Base-by-base conservation (phyloP, 2,888 invertebrate genomes). In the Rapana venosa region DNA sequence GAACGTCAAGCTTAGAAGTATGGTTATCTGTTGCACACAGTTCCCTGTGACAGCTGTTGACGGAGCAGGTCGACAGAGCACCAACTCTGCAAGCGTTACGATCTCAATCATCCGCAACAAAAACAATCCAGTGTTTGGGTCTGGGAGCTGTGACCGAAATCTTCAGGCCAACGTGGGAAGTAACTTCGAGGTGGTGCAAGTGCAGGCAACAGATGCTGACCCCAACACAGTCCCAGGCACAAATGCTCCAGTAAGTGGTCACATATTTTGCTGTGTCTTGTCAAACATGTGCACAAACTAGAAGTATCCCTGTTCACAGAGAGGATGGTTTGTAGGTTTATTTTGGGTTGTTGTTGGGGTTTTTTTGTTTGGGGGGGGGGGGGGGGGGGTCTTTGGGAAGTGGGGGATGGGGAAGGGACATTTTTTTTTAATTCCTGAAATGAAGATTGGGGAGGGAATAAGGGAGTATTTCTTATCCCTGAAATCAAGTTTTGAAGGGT, bases 21-120 rank as follows among this genome's bases (percentile, higher is more conserved):
- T 61, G 22, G 61, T 61, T 4, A 13, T 61, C 26, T n/a, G 56
- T 36, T 81, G 47, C 47, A 47, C 47, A 77, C 85, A 91, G 91
- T 74, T 91, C 32, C 30, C 83, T 20, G 87, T 91, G 26, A 79
- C 26, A 11, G 91, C 91, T 5, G 77, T 0, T 20, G 91, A 91
- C 85, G 91, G 91, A 15, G 90, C 81, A 30, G 81, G 84, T 32
- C 89, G 70, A 20, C 15, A 35, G 13, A 90, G 86, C 74, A 87
- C 87, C n/a, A 88, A 88, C 87, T 90, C 90, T 32, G 85, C 90
- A 22, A 88, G 87, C 36, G 92, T 91, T 11, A 32, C 87, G 1
- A 91, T 93, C 30, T 89, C 87, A 30, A 91, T 93, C 56, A 90
- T 91, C 66, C 89, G 93, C 30, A 93, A 93, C 47, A 88, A 87